Evolutionary conservation across 2,113 vertebrate species (phyloP).

Genomic region (Laterallus jamaicensis): DNA sequence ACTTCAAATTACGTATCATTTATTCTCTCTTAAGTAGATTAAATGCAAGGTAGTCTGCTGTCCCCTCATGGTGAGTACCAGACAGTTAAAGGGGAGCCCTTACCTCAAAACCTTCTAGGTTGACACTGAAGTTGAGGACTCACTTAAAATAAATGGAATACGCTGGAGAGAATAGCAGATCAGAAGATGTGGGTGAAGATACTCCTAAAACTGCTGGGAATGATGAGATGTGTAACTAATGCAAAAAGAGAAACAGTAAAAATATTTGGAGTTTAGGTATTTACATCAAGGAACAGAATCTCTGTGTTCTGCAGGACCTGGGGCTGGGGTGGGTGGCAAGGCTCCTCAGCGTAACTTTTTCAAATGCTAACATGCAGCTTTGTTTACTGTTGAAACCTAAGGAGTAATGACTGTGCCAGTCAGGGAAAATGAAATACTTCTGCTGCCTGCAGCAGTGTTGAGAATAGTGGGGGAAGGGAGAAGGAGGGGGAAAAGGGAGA

Average conservation of each 20-base stretch:
- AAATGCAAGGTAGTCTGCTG: not conserved
- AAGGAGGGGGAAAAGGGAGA: not conserved
- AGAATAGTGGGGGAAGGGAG: not conserved
- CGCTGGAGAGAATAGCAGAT: not conserved
- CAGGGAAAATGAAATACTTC: slow-evolving; percentile 22
- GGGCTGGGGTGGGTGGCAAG: not conserved
- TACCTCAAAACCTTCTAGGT: not conserved
- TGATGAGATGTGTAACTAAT: not conserved
- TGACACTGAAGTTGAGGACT: slow-evolving; percentile 13
- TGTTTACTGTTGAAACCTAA: slow-evolving; percentile 29
- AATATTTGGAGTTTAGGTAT: not conserved
- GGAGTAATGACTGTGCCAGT: slow-evolving; percentile 18
- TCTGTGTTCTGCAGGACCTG: not conserved
- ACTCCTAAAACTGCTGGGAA: slow-evolving; percentile 31
- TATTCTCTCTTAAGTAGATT: not conserved
- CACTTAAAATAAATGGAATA: not conserved
- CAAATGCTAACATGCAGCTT: not conserved
- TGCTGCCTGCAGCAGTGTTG: slow-evolving; percentile 26
- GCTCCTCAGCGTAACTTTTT: not conserved
- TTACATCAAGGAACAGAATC: not conserved
- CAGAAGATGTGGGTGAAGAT: slow-evolving; percentile 18
- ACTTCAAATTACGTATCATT: not conserved
- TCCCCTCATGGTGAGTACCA: not conserved
- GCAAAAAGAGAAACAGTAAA: not conserved
- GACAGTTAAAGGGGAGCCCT: not conserved